Evolutionary conservation across 2,888 invertebrate species (phyloP).

Genomic region (Laothoe populi): DNA sequence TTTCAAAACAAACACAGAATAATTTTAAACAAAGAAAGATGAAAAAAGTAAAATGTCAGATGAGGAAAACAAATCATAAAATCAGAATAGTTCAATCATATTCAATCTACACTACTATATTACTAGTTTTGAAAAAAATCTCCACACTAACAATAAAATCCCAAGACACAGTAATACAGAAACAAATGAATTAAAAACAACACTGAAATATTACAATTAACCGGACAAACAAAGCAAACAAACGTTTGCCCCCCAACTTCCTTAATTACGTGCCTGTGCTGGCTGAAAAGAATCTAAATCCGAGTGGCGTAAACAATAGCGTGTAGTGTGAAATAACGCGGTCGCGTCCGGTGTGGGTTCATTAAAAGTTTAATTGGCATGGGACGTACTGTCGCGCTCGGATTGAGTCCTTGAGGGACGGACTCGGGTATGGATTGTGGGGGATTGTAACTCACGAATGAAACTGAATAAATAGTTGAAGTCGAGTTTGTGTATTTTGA

Average conservation of each 20-base stretch:
- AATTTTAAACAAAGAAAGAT: too few species aligned
- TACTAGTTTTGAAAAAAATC: neutral
- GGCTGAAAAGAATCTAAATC: constrained; percentile 24
- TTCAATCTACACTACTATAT: neutral
- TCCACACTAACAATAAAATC: neutral
- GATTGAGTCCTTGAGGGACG: constrained; percentile 6
- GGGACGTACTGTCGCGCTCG: constrained; percentile 37
- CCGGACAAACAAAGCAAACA: constrained; percentile 12
- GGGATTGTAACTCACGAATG: neutral
- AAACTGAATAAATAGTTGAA: neutral
- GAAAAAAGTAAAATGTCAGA: too few species aligned
- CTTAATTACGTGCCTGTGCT: constrained; percentile 22
- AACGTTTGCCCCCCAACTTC: constrained; percentile 20
- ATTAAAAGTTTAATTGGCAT: constrained; percentile 47
- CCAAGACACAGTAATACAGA: neutral
- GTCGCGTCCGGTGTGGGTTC: constrained; percentile 35
- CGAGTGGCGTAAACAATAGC: constrained; percentile 23
- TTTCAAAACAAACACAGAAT: too few species aligned
- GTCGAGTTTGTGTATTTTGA: neutral
- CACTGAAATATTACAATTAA: constrained; percentile 9
- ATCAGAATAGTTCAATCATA: neutral
- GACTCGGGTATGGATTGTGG: neutral
- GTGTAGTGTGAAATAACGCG: constrained; percentile 28
- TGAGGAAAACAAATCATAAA: too few species aligned
- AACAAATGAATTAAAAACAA: constrained; percentile 5